These are phyloP conservation scores for Cercocebus atys DNA, from an alignment of 2,113 vertebrate species.

Conservation along the genomic window DNA sequence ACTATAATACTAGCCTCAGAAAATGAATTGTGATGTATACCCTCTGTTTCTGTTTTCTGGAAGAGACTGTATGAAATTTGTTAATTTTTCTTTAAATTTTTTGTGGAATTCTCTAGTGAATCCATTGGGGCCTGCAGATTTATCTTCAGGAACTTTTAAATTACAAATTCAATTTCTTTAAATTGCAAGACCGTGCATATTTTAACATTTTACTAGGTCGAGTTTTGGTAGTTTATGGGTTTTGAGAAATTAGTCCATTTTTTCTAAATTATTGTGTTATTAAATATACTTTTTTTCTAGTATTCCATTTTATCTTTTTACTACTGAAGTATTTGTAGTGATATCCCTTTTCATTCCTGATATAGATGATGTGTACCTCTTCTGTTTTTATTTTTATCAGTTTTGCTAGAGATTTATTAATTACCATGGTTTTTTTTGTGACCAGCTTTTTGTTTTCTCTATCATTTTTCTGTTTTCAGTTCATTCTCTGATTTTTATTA, in stretches of 20 bases:
- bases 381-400: not conserved
- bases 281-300: not conserved
- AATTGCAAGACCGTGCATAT: not conserved
- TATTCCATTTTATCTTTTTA: not conserved
- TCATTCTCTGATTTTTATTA: not conserved
- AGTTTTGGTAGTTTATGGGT: not conserved
- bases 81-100: not conserved
- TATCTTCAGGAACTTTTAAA: not conserved
- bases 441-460: not conserved
- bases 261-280: not conserved
- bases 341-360: not conserved
- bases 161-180: not conserved
- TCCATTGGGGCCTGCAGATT: not conserved
- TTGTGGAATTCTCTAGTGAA: not conserved
- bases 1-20: not conserved
- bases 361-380: not conserved
- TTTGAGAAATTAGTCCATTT: not conserved
- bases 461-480: not conserved
- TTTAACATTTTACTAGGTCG: not conserved
- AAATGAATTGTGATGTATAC: not conserved
- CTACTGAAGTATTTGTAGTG: not conserved
- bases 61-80: not conserved
- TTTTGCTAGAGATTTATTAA: not conserved
- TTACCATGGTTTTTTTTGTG: not conserved
- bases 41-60: not conserved